Conservation (phyloP, 2,888 invertebrate species). For the Ctena decussata region DNA sequence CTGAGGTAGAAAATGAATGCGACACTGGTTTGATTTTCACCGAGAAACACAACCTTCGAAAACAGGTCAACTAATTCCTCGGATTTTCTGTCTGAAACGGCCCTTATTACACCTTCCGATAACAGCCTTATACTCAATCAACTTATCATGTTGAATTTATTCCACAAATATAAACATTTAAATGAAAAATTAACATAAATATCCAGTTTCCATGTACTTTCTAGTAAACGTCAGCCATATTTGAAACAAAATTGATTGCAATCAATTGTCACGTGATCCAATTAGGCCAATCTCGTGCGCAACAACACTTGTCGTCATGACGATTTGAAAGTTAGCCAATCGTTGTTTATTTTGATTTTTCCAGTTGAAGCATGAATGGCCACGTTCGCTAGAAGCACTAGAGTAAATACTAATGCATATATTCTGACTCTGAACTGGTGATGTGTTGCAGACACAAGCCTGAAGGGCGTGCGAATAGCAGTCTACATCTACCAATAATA, state of each 20-base stretch:
- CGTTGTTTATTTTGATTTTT: constrained; percentile 26
- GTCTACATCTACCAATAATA: too few species aligned
- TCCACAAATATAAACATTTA: constrained; percentile 12
- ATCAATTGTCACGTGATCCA: constrained; percentile 73
- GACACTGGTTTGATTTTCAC: background rate
- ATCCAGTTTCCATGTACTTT: constrained; percentile 31
- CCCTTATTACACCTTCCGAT: background rate
- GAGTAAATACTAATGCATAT: too few species aligned
- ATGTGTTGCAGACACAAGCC: too few species aligned
- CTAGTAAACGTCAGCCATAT: constrained; percentile 81
- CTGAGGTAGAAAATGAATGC: constrained; percentile 20
- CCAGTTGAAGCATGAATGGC: constrained; percentile 31
- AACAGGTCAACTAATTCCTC: background rate
- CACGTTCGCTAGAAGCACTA: too few species aligned
- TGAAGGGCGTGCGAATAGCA: too few species aligned
- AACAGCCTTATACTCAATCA: background rate
- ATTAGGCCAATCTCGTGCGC: constrained; percentile 73
- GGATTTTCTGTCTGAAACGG: background rate
- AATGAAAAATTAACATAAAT: constrained; percentile 22
- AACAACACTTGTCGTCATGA: constrained; percentile 83
- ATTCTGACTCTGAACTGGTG: too few species aligned
- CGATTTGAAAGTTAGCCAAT: constrained; percentile 81
- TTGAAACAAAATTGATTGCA: constrained; percentile 77
- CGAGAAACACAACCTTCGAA: background rate
- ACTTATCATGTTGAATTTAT: constrained; percentile 25